Conservation (phyloP, 1,140 invertebrate genomes). For the Eumaeus atala region DNA sequence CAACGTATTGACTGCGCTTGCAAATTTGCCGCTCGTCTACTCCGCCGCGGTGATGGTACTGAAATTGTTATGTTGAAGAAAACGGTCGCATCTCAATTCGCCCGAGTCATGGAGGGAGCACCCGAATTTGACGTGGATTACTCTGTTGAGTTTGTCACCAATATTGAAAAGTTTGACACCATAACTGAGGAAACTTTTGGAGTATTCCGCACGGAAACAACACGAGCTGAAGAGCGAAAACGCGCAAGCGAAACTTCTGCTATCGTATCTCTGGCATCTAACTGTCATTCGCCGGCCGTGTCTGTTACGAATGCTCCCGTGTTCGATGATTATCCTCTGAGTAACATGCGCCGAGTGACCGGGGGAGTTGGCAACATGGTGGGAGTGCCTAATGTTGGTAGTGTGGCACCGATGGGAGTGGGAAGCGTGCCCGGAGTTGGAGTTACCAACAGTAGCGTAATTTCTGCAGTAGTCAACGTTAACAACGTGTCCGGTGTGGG, state of each 20-base stretch:
- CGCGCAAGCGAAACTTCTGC: slow-evolving; percentile 80
- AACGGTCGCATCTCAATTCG: slow-evolving; percentile 82
- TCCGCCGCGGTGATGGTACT: slow-evolving; percentile 86
- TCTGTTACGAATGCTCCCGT: slow-evolving; percentile 62
- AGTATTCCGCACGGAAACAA: slow-evolving; percentile 79
- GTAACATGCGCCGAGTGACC: slow-evolving; percentile 54
- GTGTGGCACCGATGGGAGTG: slow-evolving; percentile 47
- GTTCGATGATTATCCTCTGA: slow-evolving; percentile 59
- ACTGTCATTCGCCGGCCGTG: slow-evolving; percentile 62
- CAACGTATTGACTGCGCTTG: slow-evolving; percentile 90
- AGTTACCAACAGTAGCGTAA: slow-evolving; percentile 39
- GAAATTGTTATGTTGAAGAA: slow-evolving; percentile 89
- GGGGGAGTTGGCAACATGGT: slow-evolving; percentile 50
- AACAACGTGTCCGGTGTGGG: slow-evolving; percentile 53
- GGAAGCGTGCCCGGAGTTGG: slow-evolving; percentile 45
- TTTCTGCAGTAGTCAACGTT: slow-evolving; percentile 51
- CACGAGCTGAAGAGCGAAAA: slow-evolving; percentile 70
- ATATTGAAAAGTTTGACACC: slow-evolving; percentile 85
- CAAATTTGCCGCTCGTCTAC: slow-evolving; percentile 85
- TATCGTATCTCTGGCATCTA: slow-evolving; percentile 71
- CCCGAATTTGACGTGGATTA: slow-evolving; percentile 86
- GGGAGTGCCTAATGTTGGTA: slow-evolving; percentile 45
- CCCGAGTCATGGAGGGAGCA: slow-evolving; percentile 85
- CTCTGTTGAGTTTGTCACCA: slow-evolving; percentile 87
- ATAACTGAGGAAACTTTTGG: slow-evolving; percentile 82